Percentiles rank a stretch among this genome's conserved stretches.
Evolutionary conservation across 2,888 invertebrate genomes (phyloP).

Genomic region (Eueremaeus valkanovi): DNA sequence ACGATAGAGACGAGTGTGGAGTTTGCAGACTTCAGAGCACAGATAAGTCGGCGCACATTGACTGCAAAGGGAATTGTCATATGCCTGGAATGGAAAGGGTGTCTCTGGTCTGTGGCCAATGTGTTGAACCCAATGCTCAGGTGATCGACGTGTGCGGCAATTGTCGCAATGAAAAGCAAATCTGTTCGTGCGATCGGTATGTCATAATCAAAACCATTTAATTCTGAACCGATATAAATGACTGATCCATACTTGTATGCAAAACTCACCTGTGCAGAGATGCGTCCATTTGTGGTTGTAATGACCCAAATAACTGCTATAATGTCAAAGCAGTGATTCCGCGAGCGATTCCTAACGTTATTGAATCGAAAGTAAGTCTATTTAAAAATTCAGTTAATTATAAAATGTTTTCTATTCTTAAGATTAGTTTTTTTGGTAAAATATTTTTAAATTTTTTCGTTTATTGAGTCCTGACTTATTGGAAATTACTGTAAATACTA

Average conservation of each 20-base stretch:
- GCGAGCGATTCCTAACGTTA: constrained; percentile 6
- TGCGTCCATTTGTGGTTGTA: constrained; percentile 41
- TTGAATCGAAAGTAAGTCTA: constrained; percentile 24
- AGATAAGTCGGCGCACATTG: constrained; percentile 43
- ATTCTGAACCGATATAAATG: background rate
- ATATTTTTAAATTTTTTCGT: constrained; percentile 6
- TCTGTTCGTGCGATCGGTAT: constrained; percentile 46
- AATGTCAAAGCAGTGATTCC: constrained; percentile 36
- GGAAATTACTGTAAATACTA: background rate
- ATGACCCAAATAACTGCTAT: constrained; percentile 42
- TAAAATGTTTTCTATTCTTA: no score
- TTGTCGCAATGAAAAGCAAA: constrained; percentile 43
- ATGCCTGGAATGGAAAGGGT: constrained; percentile 43
- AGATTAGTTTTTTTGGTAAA: background rate
- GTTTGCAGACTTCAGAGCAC: constrained; percentile 42
- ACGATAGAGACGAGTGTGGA: constrained; percentile 43
- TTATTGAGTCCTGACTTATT: no score
- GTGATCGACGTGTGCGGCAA: constrained; percentile 46
- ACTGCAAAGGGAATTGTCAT: constrained; percentile 45
- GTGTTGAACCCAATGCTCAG: constrained; percentile 41
- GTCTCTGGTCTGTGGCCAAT: constrained; percentile 42
- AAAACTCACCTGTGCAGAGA: constrained; percentile 16
- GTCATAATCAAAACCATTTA: background rate
- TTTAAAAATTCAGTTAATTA: background rate
- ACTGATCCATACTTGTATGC: no score